phyloP scores from a whole-genome alignment of 2,888 invertebrate genomes.

The Phrixothrix hirtus region DNA sequence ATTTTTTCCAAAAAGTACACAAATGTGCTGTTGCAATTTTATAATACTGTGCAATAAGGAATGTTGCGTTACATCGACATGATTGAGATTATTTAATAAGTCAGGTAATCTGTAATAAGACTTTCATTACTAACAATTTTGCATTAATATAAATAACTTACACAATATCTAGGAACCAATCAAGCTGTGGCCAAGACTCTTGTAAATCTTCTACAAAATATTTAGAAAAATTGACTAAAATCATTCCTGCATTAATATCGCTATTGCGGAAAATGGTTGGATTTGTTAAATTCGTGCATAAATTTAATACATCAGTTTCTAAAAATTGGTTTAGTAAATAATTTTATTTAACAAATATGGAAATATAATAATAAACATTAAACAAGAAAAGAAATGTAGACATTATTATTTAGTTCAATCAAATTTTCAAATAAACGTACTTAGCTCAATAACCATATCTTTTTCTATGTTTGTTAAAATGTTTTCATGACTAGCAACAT shows the following conservation, averaged over 20 bases:
- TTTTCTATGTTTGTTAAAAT: conserved; percentile 49
- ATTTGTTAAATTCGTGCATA: conserved; percentile 58
- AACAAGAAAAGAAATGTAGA: neutral
- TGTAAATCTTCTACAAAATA: conserved; percentile 63
- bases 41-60: conserved; percentile 60
- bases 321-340: no score
- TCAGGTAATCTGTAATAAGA: conserved; percentile 60
- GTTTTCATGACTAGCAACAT: conserved; percentile 47
- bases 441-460: conserved; percentile 48
- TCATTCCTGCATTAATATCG: conserved; percentile 60
- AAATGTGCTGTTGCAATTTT: conserved; percentile 62
- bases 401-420: neutral
- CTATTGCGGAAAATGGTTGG: conserved; percentile 68
- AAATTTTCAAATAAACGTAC: no score
- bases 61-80: conserved; percentile 60
- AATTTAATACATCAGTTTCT: conserved; percentile 57
- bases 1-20: conserved; percentile 68
- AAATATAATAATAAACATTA: no score
- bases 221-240: conserved; percentile 66
- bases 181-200: conserved; percentile 71
- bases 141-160: conserved; percentile 51
- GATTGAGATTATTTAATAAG: conserved; percentile 61
- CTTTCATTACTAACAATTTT: conserved; percentile 6
- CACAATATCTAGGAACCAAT: conserved; percentile 69
- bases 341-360: no score